phyloP scores from a whole-genome alignment of 2,888 invertebrate species.

The Rhagonycha lutea region DNA sequence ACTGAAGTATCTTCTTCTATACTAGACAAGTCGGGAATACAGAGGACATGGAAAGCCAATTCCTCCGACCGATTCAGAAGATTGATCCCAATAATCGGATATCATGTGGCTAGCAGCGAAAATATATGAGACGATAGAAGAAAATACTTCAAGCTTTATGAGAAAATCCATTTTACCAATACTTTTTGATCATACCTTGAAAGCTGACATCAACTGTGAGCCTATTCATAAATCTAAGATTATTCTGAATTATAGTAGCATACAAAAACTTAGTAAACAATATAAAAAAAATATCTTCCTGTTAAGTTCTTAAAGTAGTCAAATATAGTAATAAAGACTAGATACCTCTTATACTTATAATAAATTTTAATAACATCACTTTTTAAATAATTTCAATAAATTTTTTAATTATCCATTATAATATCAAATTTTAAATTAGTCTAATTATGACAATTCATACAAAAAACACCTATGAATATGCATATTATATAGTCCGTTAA shows the following conservation, averaged over 20 bases:
- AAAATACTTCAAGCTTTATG: neutral
- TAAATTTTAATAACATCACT: slow-evolving; percentile 26
- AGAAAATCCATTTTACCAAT: neutral
- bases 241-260: neutral
- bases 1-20: too few relatives aligned
- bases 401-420: slow-evolving; percentile 9
- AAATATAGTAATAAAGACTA: slow-evolving; percentile 25
- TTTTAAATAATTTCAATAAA: slow-evolving; percentile 22
- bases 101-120: too few relatives aligned
- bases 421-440: slow-evolving; percentile 13
- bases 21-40: too few relatives aligned
- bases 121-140: neutral
- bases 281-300: slow-evolving; percentile 7
- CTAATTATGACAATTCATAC: slow-evolving; percentile 21
- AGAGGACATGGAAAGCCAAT: too few relatives aligned
- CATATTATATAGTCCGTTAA: neutral
- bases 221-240: slow-evolving; percentile 4
- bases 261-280: slow-evolving; percentile 1
- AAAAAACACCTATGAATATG: slow-evolving; percentile 18
- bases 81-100: too few relatives aligned
- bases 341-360: slow-evolving; percentile 20
- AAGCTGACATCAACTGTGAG: slow-evolving; percentile 10
- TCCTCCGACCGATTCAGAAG: too few relatives aligned
- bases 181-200: neutral
- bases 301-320: slow-evolving; percentile 10